Evolutionary conservation across 1,140 invertebrate genomes (phyloP), one percentile per base, ranked within the genome.

Genomic region (Drosophila tristis): DNA sequence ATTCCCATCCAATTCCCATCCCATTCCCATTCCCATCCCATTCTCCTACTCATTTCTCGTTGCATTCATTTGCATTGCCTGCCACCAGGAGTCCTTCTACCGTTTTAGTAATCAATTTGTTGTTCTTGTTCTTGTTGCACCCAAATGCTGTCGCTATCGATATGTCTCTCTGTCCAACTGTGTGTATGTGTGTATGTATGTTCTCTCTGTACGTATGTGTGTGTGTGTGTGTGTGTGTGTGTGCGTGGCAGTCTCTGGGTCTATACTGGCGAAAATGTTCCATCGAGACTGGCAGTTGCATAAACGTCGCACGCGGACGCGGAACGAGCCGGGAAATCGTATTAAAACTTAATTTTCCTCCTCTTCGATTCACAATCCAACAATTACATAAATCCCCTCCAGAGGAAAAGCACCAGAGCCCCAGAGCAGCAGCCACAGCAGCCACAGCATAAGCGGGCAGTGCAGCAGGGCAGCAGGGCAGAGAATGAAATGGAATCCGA

Each of bases 21-120:
- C 16, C 23, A 0, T 6, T 5, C 26, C 26, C 26, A 5, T 29
- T 6, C 26, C 5, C 8, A 31, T 11, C 9, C 31, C 31, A 11
- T 11, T 35, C 31, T 11, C 48, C 67, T 66, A 56, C 51, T 68
- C 66, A 57, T 57, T 70, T 70, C 35, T 45, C 68, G 67, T 68
- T 56, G 55, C 35, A 74, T 74, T 65, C 72, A 74, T 74, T 74
- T 72, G 58, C 71, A 73, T 73, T 74, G 51, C 57, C 59, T 71
- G 67, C 67, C 63, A 70, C 11, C 63, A 44, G 15, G 58, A 70
- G 67, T 70, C 64, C 61, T 74, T 74, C 60, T 62, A 56, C 71
- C 65, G 60, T 48, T 75, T 75, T 75, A 74, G 72, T 74, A 75
- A 75, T 75, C 72, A 75, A 75, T 75, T 74, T 74, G 35, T 74